A percentile compares a stretch with the other conserved stretches of the same genome.
Evolutionary conservation across 2,888 invertebrate genomes (phyloP).

Genomic region (Trichopoda pennipes): DNA sequence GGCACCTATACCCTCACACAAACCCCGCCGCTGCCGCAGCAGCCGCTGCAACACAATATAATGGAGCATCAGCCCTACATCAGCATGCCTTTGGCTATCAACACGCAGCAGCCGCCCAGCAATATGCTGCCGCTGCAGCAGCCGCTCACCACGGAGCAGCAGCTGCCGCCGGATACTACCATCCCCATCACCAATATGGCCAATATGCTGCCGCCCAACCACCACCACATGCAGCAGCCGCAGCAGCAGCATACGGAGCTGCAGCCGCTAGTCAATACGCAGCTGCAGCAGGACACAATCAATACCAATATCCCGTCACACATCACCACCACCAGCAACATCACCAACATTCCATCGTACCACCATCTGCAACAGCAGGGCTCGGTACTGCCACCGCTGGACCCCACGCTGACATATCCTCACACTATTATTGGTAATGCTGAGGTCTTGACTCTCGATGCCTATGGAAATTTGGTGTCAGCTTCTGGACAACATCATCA

Average conservation of each 20-base stretch:
- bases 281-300: constrained; percentile 74
- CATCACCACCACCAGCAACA: constrained; percentile 74
- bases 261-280: constrained; percentile 71
- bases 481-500: constrained; percentile 67
- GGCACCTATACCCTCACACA: constrained; percentile 77
- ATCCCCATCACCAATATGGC: constrained; percentile 82
- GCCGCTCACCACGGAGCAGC: constrained; percentile 80
- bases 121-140: constrained; percentile 72
- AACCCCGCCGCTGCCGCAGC: constrained; percentile 76
- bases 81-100: constrained; percentile 81
- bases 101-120: constrained; percentile 73
- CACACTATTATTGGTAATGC: constrained; percentile 90
- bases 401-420: constrained; percentile 84
- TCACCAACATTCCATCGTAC: constrained; percentile 80
- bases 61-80: constrained; percentile 79
- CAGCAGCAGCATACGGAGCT: constrained; percentile 71
- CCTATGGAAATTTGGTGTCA: constrained; percentile 77
- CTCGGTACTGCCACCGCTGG: constrained; percentile 82
- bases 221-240: constrained; percentile 72
- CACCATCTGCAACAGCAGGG: constrained; percentile 83
- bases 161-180: constrained; percentile 72
- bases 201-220: constrained; percentile 75
- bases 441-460: constrained; percentile 67
- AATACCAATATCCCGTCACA: constrained; percentile 76
- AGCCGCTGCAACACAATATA: constrained; percentile 75